Evolutionary conservation across 64 coral and sea anemone species (phyloP).

Genomic region (Actinia equina): DNA sequence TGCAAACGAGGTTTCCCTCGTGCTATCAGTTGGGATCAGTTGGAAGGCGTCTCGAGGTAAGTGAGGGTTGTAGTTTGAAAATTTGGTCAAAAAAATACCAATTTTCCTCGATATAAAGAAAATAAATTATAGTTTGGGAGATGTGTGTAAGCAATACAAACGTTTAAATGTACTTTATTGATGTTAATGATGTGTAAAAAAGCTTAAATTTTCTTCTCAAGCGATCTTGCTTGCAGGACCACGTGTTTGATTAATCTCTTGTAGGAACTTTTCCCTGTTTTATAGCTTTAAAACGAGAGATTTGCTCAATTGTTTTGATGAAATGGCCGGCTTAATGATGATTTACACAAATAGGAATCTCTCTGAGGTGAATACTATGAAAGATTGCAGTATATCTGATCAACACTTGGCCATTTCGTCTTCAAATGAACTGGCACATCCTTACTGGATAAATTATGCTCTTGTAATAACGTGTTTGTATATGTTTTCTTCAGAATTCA

Average conservation of each 20-base stretch:
- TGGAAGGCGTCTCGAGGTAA: background rate
- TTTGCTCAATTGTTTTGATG: background rate
- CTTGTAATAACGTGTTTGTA: background rate
- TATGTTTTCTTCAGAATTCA: background rate
- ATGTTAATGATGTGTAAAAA: too few species aligned
- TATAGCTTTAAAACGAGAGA: background rate
- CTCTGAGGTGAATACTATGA: background rate
- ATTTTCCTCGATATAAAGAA: too few species aligned
- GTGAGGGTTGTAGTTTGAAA: background rate
- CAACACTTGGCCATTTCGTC: background rate
- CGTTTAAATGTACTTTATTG: too few species aligned
- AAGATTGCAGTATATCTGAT: slow-evolving; percentile 1
- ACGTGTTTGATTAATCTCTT: background rate
- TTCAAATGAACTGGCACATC: too few species aligned
- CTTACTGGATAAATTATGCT: too few species aligned
- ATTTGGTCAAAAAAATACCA: too few species aligned
- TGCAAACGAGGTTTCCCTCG: slow-evolving; percentile 4
- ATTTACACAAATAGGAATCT: background rate
- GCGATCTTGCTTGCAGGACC: too few species aligned
- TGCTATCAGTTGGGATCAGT: background rate
- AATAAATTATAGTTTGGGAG: too few species aligned
- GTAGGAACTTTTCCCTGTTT: background rate
- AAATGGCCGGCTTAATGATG: background rate
- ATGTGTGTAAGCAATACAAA: too few species aligned
- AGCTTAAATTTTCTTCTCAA: too few species aligned